Evolutionary conservation across 2,797 vertebrate species (phyloP), one percentile per base, ranked within the genome.

Genomic region (Euthynnus affinis): DNA sequence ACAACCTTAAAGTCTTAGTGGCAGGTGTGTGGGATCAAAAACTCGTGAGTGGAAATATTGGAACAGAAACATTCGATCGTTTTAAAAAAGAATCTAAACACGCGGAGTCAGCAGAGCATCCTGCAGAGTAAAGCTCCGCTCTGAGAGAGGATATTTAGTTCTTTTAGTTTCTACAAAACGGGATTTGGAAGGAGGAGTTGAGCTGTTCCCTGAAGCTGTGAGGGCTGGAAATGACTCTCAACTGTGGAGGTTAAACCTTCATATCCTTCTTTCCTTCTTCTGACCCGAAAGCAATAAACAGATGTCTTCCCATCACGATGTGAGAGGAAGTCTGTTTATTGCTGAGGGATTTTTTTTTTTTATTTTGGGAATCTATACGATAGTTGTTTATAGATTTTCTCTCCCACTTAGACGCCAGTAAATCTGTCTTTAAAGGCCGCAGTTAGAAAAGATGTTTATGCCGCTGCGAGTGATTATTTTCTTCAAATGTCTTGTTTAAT

Each of bases 201-300:
- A 40, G 37, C 37, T 34, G 3, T 6, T 34, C 32, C 64, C 51
- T 55, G 65, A 48, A 70, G 70, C 71, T 49, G 5, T 1, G 25
- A 9, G 6, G 60, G 34, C 57, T 63, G 72, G 72, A 83, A 64
- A 69, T 69, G 37, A 68, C 18, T 61, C 22, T 59, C 62, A 80
- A 59, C 52, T 2, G 4, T 1, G 53, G 29, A 57, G 49, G 40
- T 73, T 68, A 76, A 76, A 46, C 51, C 82, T 74, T 80, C 70
- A 74, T 61, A 61, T 84, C 82, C 65, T 55, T 25, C 40, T 42
- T 42, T 42, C 40, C 40, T 42, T 13, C 55, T 46, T 22, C 23
- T 44, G 15, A 20, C 59, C 44, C 14, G 25, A 57, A 13, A 48
- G 20, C 3, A 25, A 44, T 52, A 10, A 15, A 18, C 17, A 9